Evolutionary conservation across 2,888 invertebrate species (phyloP).

Genomic region (Sympetrum striolatum): DNA sequence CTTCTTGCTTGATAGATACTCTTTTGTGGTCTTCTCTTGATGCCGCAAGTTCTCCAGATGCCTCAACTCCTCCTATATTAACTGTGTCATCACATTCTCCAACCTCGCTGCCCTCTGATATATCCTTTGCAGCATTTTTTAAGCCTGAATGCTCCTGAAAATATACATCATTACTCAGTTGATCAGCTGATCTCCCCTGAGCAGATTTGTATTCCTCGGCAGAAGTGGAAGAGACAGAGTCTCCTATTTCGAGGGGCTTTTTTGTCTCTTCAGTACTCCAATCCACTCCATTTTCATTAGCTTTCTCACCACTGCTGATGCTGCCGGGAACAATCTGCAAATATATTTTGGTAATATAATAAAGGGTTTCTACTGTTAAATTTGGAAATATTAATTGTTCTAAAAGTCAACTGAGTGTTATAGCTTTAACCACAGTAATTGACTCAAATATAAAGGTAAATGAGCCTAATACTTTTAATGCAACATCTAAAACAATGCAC

Average conservation of each 20-base stretch:
- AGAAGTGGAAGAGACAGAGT: neutral
- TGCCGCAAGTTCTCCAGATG: neutral
- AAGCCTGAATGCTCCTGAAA: neutral
- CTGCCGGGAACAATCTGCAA: slow-evolving; percentile 15
- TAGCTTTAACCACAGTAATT: too few species aligned
- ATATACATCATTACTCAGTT: neutral
- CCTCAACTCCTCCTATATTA: neutral
- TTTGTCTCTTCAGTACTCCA: slow-evolving; percentile 2
- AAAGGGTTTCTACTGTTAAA: too few species aligned
- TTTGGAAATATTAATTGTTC: too few species aligned
- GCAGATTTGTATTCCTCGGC: neutral
- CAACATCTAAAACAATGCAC: too few species aligned
- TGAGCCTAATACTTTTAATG: too few species aligned
- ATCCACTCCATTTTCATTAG: slow-evolving; percentile 20
- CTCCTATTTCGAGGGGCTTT: neutral
- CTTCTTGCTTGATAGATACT: neutral
- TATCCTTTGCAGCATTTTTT: neutral
- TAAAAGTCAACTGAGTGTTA: too few species aligned
- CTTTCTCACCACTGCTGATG: slow-evolving; percentile 19
- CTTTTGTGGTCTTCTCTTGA: neutral
- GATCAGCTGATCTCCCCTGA: neutral
- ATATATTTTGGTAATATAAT: neutral
- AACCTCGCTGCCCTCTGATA: neutral
- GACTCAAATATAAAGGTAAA: too few species aligned
- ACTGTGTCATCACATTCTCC: neutral